A percentile compares a stretch with the other conserved stretches of the same genome.
phyloP scores from a whole-genome alignment of 2,888 invertebrate species.

The Theodoxus fluviatilis region DNA sequence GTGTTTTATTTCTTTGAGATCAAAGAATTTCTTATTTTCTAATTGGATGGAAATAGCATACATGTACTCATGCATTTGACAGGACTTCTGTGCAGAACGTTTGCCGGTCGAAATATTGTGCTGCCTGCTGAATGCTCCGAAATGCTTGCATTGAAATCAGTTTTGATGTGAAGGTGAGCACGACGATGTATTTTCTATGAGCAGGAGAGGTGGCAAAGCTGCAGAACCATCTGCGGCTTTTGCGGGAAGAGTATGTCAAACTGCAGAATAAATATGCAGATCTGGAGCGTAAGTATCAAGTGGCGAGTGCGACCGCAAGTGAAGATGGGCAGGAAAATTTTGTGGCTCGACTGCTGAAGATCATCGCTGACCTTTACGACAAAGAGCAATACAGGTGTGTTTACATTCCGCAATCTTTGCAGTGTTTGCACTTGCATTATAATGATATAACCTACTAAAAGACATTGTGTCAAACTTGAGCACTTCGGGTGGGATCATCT shows the following conservation, averaged over 20 bases:
- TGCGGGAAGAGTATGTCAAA: conserved; percentile 90
- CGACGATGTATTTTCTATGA: conserved; percentile 16
- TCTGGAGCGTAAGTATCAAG: conserved; percentile 83
- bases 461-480: too few species aligned
- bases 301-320: conserved; percentile 74
- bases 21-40: too few species aligned
- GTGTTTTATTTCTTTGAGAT: too few species aligned
- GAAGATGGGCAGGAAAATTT: conserved; percentile 77
- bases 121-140: background rate
- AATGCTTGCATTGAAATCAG: background rate
- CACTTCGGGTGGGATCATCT: too few species aligned
- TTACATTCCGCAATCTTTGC: background rate
- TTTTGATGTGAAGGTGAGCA: background rate
- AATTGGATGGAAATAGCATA: too few species aligned
- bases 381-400: conserved; percentile 71
- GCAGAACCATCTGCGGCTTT: conserved; percentile 83
- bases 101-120: too few species aligned
- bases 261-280: conserved; percentile 83
- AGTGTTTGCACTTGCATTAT: too few species aligned
- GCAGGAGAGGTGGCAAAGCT: conserved; percentile 68
- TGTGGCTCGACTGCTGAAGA: conserved; percentile 81
- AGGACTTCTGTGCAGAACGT: too few species aligned
- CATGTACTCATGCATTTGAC: too few species aligned
- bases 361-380: conserved; percentile 82
- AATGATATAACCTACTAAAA: too few species aligned